Evolutionary conservation across 2,113 vertebrate species (phyloP), one percentile per base, ranked within the genome.

Genomic region (Desmodus rotundus): DNA sequence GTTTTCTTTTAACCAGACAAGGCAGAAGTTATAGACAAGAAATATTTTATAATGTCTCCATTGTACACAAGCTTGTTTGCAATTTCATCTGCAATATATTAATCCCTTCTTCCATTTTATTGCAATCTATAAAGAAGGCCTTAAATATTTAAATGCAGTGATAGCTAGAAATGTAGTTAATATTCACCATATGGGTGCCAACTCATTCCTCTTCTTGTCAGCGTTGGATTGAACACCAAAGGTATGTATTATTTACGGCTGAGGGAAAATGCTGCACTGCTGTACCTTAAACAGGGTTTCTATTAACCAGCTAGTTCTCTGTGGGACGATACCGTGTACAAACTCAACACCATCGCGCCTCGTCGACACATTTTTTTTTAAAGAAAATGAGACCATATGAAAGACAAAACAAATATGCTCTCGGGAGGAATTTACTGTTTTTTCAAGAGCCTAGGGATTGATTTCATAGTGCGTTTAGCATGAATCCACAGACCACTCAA

Each of bases 191-290:
- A 93, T 33, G 81, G 76, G 94, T 92, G 52, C 73, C 95, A 97
- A 74, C 70, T 96, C 95, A 93, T 85, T 97, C 54, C 78, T 98
- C 9, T 97, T 97, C 91, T 96, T 98, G 91, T 98, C 87, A 89
- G 73, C 15, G 16, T 54, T 96, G 94, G 91, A 98, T 98, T 97
- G 97, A 93, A 87, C 81, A 93, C 92, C 70, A 93, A 92, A 97
- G 36, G 84, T 95, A 97, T 93, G 63, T 43, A 97, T 98, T 98
- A 97, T 97, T 98, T 97, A 97, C 94, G 89, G 68, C 65, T 80
- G 74, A 89, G 96, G 47, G 80, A 85, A 97, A 98, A 97, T 72
- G 74, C 50, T 93, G 52, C 84, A 97, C 52, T 89, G 93, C 82
- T 96, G 80, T 95, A 97, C 81, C 97, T 97, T 96, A 87, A 97